Base-by-base conservation (phyloP, 2,113 vertebrate genomes). In the Pitta sordida region DNA sequence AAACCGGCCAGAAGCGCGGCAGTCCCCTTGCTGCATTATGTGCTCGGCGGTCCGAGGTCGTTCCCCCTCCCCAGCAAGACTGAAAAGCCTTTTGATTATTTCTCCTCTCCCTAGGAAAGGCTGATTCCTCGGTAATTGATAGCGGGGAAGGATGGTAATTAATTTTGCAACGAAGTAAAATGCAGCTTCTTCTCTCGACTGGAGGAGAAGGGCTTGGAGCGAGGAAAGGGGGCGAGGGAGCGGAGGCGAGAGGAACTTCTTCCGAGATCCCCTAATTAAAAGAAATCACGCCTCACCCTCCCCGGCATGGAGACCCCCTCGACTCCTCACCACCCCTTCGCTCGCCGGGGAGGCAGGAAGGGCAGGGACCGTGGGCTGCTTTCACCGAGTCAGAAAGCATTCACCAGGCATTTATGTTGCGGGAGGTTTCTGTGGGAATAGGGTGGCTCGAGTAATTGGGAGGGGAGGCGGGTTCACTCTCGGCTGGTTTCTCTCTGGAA, bases 11-110 rank as follows among this genome's bases (percentile, higher is more conserved):
- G 87, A 56, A 86, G 69, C 60, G 59, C 83, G 51, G 85, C 86
- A 74, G 91, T 49, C 60, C 89, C 70, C 83, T 86, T 32, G 91
- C 89, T 39, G 73, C 89, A 89, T 93, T 81, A 80, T 94, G 86
- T 49, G 77, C 73, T 78, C 70, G 64, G 67, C 70, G 24, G 86
- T 88, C 86, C 65, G 80, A 85, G 88, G 53, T 60, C 86, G 62
- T 60, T 8, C 34, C 24, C 26, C 29, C 80, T 75, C 78, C 7
- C 78, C 7, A 53, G 86, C 39, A 83, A 78, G 82, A 67, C 91
- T 95, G 96, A 88, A 94, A 95, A 93, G 90, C 77, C 75, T 91
- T 96, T 97, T 96, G 97, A 97, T 97, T 97, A 96, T 93, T 94
- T 96, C 95, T 96, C 94, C 93, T 96, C 64, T 88, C 64, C 78